A percentile compares a stretch with the other conserved stretches of the same genome.
These are phyloP conservation scores for Choristoneura rosaceana DNA, from an alignment of 2,888 invertebrate species.

Conservation along the genomic window DNA sequence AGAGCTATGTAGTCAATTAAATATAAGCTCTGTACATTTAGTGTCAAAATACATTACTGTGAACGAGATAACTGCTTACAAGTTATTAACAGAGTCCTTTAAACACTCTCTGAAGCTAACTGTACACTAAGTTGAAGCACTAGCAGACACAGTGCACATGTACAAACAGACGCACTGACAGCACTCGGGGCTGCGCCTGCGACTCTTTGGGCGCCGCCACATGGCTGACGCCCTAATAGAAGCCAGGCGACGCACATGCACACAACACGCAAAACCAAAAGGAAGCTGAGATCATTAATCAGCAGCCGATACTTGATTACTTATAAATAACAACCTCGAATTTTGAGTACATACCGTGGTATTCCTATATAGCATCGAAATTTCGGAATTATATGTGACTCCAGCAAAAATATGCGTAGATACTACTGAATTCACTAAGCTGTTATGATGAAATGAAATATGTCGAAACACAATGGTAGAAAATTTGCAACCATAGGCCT, in stretches of 20 bases:
- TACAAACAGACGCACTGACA: conserved; percentile 30
- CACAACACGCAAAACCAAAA: background rate
- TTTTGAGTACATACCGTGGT: background rate
- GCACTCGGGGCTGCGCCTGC: conserved; percentile 57
- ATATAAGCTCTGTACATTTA: too few relatives aligned
- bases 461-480: conserved; percentile 17
- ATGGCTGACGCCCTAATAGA: conserved; percentile 47
- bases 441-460: background rate
- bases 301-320: background rate
- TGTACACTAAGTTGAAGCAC: conserved; percentile 9
- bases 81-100: background rate
- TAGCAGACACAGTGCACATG: conserved; percentile 28
- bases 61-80: background rate
- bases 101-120: background rate
- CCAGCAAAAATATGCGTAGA: background rate
- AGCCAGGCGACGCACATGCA: conserved; percentile 41
- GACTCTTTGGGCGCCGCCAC: conserved; percentile 56
- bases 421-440: background rate
- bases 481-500: conserved; percentile 54
- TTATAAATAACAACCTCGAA: background rate
- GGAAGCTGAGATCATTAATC: background rate
- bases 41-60: background rate
- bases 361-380: too few relatives aligned
- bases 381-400: background rate
- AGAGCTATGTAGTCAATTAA: too few relatives aligned